A percentile compares a stretch with the other conserved stretches of the same genome.
These are phyloP conservation scores for Euzetes globulus DNA, from an alignment of 2,888 invertebrate species.

Conservation along the genomic window DNA sequence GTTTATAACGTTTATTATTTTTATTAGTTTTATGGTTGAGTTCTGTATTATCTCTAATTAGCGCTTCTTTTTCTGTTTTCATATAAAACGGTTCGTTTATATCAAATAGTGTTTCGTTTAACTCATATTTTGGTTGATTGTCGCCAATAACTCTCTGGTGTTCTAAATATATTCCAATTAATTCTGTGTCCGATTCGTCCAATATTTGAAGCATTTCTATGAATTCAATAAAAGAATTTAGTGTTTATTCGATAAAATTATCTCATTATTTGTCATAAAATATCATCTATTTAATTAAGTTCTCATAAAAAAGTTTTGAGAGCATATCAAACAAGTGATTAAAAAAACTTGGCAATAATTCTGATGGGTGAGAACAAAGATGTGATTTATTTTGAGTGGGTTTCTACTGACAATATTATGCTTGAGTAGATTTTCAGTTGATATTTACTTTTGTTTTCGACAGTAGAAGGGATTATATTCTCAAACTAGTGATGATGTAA, in stretches of 20 bases:
- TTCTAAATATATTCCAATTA: conserved; percentile 22
- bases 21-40: neutral
- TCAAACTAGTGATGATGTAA: too few species aligned
- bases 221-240: neutral
- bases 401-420: too few species aligned
- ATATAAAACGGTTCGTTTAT: conserved; percentile 37
- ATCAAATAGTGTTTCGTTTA: conserved; percentile 30
- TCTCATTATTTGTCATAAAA: neutral
- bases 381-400: too few species aligned
- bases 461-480: too few species aligned
- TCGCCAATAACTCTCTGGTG: neutral
- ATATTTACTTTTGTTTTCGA: too few species aligned
- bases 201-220: conserved; percentile 4
- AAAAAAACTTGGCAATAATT: too few species aligned
- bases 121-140: conserved; percentile 2
- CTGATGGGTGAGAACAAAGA: too few species aligned
- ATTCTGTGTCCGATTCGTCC: neutral
- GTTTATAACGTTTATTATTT: neutral
- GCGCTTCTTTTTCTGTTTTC: conserved; percentile 34
- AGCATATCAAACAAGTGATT: too few species aligned
- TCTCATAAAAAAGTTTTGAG: too few species aligned
- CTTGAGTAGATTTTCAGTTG: too few species aligned
- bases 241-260: neutral
- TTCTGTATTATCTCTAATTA: conserved; percentile 13
- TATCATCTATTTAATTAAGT: too few species aligned